Conservation (phyloP, 2,797 vertebrate species). For the Ataeniobius toweri region DNA sequence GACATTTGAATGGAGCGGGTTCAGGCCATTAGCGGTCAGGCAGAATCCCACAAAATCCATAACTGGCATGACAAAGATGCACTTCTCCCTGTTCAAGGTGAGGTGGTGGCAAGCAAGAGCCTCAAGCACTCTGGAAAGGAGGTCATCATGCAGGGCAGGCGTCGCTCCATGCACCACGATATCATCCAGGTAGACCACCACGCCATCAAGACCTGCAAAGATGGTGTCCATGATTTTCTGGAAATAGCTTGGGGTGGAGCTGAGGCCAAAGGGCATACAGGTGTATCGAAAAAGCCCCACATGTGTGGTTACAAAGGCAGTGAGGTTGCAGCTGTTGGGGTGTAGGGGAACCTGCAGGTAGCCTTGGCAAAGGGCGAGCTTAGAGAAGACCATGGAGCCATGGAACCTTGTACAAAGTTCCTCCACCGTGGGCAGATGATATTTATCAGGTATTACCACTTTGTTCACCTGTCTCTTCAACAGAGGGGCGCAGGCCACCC, state of each 20-base stretch:
- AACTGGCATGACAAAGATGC: no score
- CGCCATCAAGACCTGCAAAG: background rate
- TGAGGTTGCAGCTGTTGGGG: background rate
- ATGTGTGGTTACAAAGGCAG: background rate
- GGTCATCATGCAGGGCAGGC: background rate
- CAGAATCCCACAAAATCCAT: slow-evolving; percentile 7
- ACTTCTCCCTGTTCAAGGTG: background rate
- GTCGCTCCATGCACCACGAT: background rate
- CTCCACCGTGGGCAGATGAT: no score
- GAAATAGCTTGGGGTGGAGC: background rate
- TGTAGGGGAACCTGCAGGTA: background rate
- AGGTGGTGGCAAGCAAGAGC: background rate
- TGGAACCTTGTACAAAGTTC: no score
- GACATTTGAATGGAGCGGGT: background rate
- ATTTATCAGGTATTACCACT: no score
- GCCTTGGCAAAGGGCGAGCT: slow-evolving; percentile 7
- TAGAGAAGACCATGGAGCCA: background rate
- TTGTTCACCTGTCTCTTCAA: no score
- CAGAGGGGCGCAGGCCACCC: no score
- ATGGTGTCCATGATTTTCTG: background rate
- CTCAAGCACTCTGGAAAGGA: background rate
- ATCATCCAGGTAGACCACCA: background rate
- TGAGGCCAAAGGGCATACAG: background rate
- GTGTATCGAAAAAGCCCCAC: background rate
- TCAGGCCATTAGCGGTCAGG: background rate